Evolutionary conservation across 2,888 invertebrate species (phyloP), one percentile per base, ranked within the genome.

Genomic region (Trilocha varians): DNA sequence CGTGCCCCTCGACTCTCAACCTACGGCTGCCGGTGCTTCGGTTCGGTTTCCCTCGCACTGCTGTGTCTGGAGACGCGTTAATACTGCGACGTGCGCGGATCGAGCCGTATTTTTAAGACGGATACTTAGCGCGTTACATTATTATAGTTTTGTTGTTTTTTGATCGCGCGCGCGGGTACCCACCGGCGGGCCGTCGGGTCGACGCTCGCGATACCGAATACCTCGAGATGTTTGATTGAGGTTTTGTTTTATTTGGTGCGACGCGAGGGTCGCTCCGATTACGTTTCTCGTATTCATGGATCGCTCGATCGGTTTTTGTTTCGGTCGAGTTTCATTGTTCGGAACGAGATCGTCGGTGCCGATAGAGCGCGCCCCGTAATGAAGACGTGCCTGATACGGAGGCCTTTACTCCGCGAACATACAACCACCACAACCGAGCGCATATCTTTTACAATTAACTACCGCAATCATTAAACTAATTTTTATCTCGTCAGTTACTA

Each of bases 101-200:
- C 18, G 17, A 39, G 76, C 73, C 78, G 79, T 80, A 80, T 78
- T 78, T 78, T 79, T 76, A 82, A 84, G 80, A 79, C 78, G 76
- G 78, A 80, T 82, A 82, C 82, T 84, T 79, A 80, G 83, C 79
- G 77, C 40, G 78, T 82, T 80, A 79, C 79, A 80, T 80, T 82
- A 82, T 80, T 79, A 76, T 74, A 77, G 65, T 77, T 78, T 74
- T 73, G 74, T 77, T 78, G 76, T 77, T 78, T 75, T 76, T 72
- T 53, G 17, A 35, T 32, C 18, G 14, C 45, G 51, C 59, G 59
- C 65, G 68, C 70, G 69, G 71, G 55, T 33, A 32, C 17, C 13
- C 35, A 16, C 32, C 32, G 33, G 60, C 25, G 3, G 25, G 25
- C 25, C 8, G 25, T 11, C 25, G 25, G 25, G 25, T 25, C 25